Evolutionary conservation across 2,888 invertebrate species (phyloP), one percentile per base, ranked within the genome.

Genomic region (Ophion slaviceki): DNA sequence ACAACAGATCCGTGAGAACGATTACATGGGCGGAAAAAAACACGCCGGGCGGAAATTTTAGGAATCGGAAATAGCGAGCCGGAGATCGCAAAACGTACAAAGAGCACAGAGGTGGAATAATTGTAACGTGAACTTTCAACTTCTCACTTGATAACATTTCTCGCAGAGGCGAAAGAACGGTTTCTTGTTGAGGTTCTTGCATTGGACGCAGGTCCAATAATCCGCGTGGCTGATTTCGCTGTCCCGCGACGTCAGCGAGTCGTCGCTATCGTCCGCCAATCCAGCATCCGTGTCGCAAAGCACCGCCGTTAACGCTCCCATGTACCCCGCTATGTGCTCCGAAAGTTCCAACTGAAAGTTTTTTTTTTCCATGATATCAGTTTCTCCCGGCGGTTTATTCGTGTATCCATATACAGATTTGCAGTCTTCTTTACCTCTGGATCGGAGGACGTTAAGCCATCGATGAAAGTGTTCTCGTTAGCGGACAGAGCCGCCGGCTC

Each of bases 131-230:
- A 47, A 47, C 5, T 40, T 40, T 68, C 10, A n/a, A 20, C 28
- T 75, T 14, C 32, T 80, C 67, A 96, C 96, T 96, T 96, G 96
- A 93, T 95, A 96, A 92, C 96, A 97, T 94, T 96, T 96, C 92
- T 96, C 95, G 93, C 97, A 97, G 94, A 96, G 96, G 87, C 96
- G 94, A 92, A 95, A 96, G 82, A 95, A 94, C 61, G 96, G 96
- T 94, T 96, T 96, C 88, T 94, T 94, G 92, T 96, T 95, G 91
- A 95, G 96, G 88, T 93, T 92, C 72, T 95, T 95, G 94, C 97
- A 97, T 91, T 95, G 96, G 24, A 96, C 95, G 92, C 97, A 97
- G 80, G 94, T 94, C 95, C 96, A 95, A 94, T 96, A 96, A 93
- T 96, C 96, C 89, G 95, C 94, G 84, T 94, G 94, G 86, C 95